Percentiles rank a stretch among this genome's conserved stretches.
phyloP scores from a whole-genome alignment of 2,113 vertebrate genomes.

The Hiodon tergisus region DNA sequence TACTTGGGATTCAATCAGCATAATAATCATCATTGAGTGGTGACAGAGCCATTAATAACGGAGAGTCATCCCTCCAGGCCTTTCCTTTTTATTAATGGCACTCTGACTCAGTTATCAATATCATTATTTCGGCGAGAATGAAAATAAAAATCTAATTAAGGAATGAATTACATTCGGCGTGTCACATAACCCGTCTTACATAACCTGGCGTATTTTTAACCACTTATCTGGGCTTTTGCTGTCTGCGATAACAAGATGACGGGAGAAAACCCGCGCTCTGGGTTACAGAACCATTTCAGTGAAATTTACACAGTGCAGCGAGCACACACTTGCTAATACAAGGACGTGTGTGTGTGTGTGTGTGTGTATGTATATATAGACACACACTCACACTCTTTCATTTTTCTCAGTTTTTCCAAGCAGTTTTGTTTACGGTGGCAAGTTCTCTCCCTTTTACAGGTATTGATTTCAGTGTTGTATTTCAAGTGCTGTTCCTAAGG shows the following conservation, averaged over 20 bases:
- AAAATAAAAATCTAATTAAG: slow-evolving; percentile 30
- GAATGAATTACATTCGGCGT: slow-evolving; percentile 23
- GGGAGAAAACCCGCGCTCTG: slow-evolving; percentile 1
- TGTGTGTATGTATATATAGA: too few relatives aligned
- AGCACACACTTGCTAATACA: slow-evolving; percentile 14
- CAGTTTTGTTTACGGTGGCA: slow-evolving; percentile 17
- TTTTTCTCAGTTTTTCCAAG: background rate
- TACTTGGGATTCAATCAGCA: slow-evolving; percentile 33
- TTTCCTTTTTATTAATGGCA: slow-evolving; percentile 27
- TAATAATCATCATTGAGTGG: slow-evolving; percentile 17
- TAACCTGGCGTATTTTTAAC: slow-evolving; percentile 29
- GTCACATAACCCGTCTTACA: slow-evolving; percentile 26
- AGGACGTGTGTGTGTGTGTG: slow-evolving; percentile 16
- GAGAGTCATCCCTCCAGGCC: background rate
- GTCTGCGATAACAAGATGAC: slow-evolving; percentile 22
- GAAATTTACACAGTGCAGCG: slow-evolving; percentile 23
- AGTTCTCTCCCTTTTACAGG: background rate
- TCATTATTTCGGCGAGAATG: slow-evolving; percentile 25
- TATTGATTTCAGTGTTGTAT: slow-evolving; percentile 28
- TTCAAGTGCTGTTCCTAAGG: slow-evolving; percentile 20
- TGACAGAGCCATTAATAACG: slow-evolving; percentile 30
- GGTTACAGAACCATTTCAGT: slow-evolving; percentile 22
- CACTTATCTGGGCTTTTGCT: slow-evolving; percentile 23
- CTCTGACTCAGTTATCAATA: slow-evolving; percentile 21
- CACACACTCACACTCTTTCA: background rate